These are phyloP conservation scores for Drosophila mercatorum DNA, from an alignment of 2,888 invertebrate genomes.

Conservation along the genomic window DNA sequence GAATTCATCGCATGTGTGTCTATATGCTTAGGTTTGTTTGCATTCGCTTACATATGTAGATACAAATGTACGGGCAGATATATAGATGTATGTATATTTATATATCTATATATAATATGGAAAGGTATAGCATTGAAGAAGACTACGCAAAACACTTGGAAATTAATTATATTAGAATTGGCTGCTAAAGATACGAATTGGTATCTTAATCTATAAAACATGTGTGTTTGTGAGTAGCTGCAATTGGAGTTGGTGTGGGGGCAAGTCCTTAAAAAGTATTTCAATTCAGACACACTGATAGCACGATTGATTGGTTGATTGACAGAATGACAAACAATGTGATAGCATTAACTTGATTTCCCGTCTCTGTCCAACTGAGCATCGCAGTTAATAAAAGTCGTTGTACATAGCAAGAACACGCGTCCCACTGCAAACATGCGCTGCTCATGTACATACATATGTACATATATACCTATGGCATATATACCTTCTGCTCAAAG, in stretches of 20 bases:
- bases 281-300: slow-evolving; percentile 52
- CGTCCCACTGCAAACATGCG: slow-evolving; percentile 5
- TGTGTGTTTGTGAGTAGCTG: background rate
- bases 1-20: slow-evolving; percentile 52
- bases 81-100: background rate
- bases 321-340: slow-evolving; percentile 41
- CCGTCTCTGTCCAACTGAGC: slow-evolving; percentile 19
- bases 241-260: slow-evolving; percentile 9
- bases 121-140: too few species aligned
- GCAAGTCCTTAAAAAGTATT: slow-evolving; percentile 23
- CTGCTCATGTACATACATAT: background rate
- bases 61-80: background rate
- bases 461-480: background rate
- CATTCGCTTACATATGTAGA: slow-evolving; percentile 10
- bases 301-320: slow-evolving; percentile 11
- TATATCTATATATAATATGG: too few species aligned
- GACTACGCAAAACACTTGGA: background rate
- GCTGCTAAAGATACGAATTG: background rate
- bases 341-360: slow-evolving; percentile 46
- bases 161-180: background rate
- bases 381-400: slow-evolving; percentile 36
- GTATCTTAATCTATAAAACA: background rate
- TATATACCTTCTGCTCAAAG: slow-evolving; percentile 19
- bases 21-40: slow-evolving; percentile 31
- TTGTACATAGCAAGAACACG: slow-evolving; percentile 25